A percentile compares a stretch with the other conserved stretches of the same genome.
Evolutionary conservation across 2,888 invertebrate species (phyloP).

Genomic region (Ennomos fuscantarius): DNA sequence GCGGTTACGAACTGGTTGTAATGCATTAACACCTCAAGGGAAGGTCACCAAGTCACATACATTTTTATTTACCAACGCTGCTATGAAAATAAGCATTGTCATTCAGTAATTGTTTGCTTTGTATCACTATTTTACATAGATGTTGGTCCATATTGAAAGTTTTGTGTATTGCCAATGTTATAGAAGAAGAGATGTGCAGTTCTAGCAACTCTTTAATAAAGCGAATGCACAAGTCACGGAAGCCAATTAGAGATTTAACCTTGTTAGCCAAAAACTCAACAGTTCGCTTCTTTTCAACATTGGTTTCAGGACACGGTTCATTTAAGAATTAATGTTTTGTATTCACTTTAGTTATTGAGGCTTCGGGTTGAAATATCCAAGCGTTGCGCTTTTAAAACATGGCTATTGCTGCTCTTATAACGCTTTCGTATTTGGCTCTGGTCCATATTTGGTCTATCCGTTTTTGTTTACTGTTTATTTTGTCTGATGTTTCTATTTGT

Average conservation of each 20-base stretch:
- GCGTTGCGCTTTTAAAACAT: too few species aligned
- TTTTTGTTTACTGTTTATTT: too few species aligned
- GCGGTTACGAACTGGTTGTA: constrained; percentile 25
- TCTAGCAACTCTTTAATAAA: constrained; percentile 10
- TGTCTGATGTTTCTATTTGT: too few species aligned
- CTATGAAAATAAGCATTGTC: constrained; percentile 8
- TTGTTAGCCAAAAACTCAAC: too few species aligned
- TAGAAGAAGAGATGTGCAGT: neutral
- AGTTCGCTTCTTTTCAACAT: too few species aligned
- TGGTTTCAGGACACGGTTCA: too few species aligned
- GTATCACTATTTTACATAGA: constrained; percentile 1
- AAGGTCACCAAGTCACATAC: constrained; percentile 34
- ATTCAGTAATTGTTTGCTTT: constrained; percentile 17
- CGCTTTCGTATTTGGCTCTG: neutral
- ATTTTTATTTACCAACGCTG: constrained; percentile 3
- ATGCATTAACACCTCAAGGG: constrained; percentile 38
- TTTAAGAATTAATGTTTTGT: too few species aligned
- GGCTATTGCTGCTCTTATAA: too few species aligned
- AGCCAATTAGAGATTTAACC: constrained; percentile 9
- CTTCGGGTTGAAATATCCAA: too few species aligned
- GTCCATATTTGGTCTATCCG: neutral
- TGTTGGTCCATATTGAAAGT: neutral
- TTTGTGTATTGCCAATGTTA: neutral
- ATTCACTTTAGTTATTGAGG: too few species aligned
- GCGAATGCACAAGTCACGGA: constrained; percentile 5